Base-by-base conservation (phyloP, 2,113 vertebrate genomes). In the Cavia aperea region DNA sequence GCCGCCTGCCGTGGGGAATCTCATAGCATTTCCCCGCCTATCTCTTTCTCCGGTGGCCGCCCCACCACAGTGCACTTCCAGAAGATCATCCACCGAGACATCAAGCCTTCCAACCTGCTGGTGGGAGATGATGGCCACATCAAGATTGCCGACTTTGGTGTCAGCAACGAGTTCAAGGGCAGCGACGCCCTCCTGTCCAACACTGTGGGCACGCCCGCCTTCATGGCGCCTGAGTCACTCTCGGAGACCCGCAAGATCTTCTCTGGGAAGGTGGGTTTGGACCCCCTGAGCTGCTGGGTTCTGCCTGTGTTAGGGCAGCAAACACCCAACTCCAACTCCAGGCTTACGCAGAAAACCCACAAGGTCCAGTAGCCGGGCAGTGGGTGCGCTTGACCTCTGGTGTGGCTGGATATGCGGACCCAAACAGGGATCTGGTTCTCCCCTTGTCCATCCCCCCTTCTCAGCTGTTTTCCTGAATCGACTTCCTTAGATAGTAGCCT, bases 91-190 rank as follows among this genome's bases (percentile, higher is more conserved):
- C 99, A 99, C 95, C 98, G 99, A 93, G 99, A 99, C 93, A 97
- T 99, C 87, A 99, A 99, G 90, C 99, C 99, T 65, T 99, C 99
- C 63, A 99, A 99, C 96, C 98, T 99, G 87, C 96, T 99, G 4
- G 98, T 99, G 39, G 99, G 99, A 23, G 99, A 99, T 82, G 99
- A 99, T 0, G 99, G 99, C 3, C 99, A 99, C 58, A 86, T 99
- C 93, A 99, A 99, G 97, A 99, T 99, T 0, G 99, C 99, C 0
- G 99, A 99, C 97, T 99, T 99, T 0, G 99, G 99, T 0, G 99
- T 99, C 83, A 99, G 99, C 97, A 99, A 99, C 0, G 99, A 99
- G 97, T 99, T 99, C 97, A 99, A 99, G 94, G 99, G 99, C 79
- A 95, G 98, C 0, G 99, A 99, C 0, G 99, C 99, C 4, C 98